Conservation (phyloP, 2,888 invertebrate genomes). For the Dascillus cervinus region DNA sequence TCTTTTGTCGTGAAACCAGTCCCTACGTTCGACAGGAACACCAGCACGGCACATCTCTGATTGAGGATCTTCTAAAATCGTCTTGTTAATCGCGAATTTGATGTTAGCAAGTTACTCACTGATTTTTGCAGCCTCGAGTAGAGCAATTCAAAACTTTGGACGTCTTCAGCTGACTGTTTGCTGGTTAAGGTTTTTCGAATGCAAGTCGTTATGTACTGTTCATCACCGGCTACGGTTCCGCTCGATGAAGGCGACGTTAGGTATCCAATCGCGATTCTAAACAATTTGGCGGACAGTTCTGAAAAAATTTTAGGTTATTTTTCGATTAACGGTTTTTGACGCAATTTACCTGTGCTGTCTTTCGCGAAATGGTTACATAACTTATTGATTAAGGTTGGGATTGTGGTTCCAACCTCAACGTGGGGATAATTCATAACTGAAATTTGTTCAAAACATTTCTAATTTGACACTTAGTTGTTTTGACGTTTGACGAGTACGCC, state of each 20-base stretch:
- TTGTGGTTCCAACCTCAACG: constrained; percentile 10
- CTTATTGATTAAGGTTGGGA: constrained; percentile 24
- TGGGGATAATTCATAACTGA: constrained; percentile 18
- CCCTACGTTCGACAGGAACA: constrained; percentile 22
- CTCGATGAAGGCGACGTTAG: constrained; percentile 23
- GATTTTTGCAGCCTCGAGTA: constrained; percentile 34
- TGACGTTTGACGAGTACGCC: too few relatives aligned
- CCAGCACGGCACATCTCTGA: constrained; percentile 29
- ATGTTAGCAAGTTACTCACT: constrained; percentile 24
- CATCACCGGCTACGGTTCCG: constrained; percentile 27
- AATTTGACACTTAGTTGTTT: too few relatives aligned
- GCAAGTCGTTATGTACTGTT: constrained; percentile 24
- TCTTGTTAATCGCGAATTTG: constrained; percentile 2
- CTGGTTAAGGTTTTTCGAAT: constrained; percentile 21
- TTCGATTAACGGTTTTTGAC: background rate
- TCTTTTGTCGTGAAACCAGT: constrained; percentile 1
- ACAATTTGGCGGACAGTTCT: constrained; percentile 28
- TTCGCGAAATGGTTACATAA: constrained; percentile 35
- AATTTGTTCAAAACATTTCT: too few relatives aligned
- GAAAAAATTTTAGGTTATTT: constrained; percentile 13
- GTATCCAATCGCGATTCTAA: constrained; percentile 27
- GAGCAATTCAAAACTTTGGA: constrained; percentile 33
- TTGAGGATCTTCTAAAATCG: constrained; percentile 28
- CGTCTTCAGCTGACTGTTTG: constrained; percentile 23
- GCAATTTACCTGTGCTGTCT: constrained; percentile 26